Evolutionary conservation across 2,113 vertebrate genomes (phyloP), one percentile per base, ranked within the genome.

Genomic region (Fulica atra): DNA sequence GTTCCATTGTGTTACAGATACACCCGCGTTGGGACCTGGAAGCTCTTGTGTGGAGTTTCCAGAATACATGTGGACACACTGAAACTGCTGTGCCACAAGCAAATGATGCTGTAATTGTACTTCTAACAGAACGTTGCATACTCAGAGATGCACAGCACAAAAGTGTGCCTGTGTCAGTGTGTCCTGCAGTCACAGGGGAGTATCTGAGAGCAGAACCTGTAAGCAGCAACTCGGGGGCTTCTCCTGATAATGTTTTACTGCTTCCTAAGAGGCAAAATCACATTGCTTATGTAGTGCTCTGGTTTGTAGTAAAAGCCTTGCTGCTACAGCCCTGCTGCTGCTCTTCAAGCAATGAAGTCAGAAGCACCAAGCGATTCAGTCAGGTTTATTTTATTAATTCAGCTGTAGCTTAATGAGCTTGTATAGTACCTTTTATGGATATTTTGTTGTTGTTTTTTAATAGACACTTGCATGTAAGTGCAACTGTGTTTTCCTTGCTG

Each of bases 221-320:
- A n/a, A 81, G 51, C n/a, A 38, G n/a, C 28, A 46, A 2, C 4
- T 3, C 3, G 5, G 19, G n/a, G 19, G 13, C 23, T 86, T 69
- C 29, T 81, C 13, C 36, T 66, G 28, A 19, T 16, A 15, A 15
- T 0, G 1, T 61, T 72, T 51, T 48, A 44, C 20, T 28, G 24
- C 63, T 65, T 82, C 5, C 0, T 26, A 21, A 40, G 50, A 59
- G 40, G 63, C 17, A 83, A 68, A 89, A 69, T 77, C 44, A 5
- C 9, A 33, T 73, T 15, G 13, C 11, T 72, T 3, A 3, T 1
- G 0, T 10, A 18, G 57, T 46, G 26, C 59, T 38, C 61, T 65
- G 28, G 19, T 2, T 24, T 61, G 26, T 69, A 25, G 24, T 38
- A 56, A 65, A 65, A 54, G 17, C 46, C 17, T 44, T 46, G 28